Evolutionary conservation across 1,140 invertebrate genomes (phyloP).

Genomic region (Conopomorpha cramerella): DNA sequence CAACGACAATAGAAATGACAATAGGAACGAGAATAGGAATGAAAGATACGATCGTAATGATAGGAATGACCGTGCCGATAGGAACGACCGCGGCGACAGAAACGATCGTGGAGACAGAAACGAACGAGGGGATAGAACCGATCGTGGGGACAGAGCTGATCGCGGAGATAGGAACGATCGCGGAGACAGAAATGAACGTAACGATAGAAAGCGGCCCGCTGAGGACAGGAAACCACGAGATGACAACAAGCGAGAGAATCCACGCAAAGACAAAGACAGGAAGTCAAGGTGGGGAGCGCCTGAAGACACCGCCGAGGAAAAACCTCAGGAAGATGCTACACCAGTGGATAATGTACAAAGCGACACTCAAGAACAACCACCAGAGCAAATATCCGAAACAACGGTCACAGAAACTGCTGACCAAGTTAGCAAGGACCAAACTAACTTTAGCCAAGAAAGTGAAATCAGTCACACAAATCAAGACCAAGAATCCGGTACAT

Average conservation of each 20-base stretch:
- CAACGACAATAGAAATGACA: constrained; percentile 18
- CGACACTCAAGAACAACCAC: constrained; percentile 7
- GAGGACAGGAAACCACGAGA: not conserved
- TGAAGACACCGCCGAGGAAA: constrained; percentile 15
- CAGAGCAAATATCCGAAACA: no score
- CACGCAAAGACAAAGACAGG: constrained; percentile 36
- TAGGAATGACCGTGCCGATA: constrained; percentile 7
- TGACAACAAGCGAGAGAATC: constrained; percentile 16
- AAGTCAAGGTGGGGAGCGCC: constrained; percentile 48
- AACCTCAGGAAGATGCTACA: not conserved
- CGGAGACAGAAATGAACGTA: no score
- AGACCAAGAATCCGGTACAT: no score
- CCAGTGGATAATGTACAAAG: not conserved
- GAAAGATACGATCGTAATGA: constrained; percentile 6
- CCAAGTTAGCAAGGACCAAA: no score
- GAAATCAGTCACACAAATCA: no score
- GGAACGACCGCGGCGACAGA: constrained; percentile 6
- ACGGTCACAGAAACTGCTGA: no score
- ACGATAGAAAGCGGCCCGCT: not conserved
- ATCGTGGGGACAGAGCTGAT: no score
- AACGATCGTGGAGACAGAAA: constrained; percentile 2
- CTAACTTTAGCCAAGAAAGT: no score
- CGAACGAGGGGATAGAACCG: no score
- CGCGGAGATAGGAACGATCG: no score
- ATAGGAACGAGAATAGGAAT: constrained; percentile 15